These are phyloP conservation scores for Hypolimnas misippus DNA, from an alignment of 2,888 invertebrate genomes.

Conservation along the genomic window DNA sequence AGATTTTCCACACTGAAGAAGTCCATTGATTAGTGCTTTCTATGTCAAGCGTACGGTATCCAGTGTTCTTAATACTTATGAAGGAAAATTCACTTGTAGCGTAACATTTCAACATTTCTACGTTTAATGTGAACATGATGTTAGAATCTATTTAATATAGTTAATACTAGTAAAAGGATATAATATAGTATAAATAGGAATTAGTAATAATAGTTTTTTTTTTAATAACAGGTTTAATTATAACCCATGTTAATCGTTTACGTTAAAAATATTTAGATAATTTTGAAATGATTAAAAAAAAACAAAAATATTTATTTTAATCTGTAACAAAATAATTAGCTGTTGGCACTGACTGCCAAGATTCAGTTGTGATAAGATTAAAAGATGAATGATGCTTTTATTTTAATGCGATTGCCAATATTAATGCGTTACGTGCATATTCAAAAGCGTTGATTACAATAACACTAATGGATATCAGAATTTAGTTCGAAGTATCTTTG, in stretches of 20 bases:
- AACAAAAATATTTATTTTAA: not conserved
- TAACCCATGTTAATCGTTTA: no score
- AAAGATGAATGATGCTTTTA: slow-evolving; percentile 1
- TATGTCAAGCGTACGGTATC: not conserved
- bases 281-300: not conserved
- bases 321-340: slow-evolving; percentile 6
- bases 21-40: not conserved
- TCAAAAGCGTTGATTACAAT: slow-evolving; percentile 12
- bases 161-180: no score
- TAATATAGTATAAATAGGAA: no score
- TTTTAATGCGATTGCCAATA: slow-evolving; percentile 21
- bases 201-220: not conserved
- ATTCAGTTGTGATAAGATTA: not conserved
- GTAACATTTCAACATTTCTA: no score
- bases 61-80: not conserved
- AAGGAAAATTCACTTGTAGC: not conserved
- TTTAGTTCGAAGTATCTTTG: not conserved
- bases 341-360: slow-evolving; percentile 3
- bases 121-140: no score
- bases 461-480: slow-evolving; percentile 17
- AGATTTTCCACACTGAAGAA: not conserved
- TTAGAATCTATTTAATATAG: no score
- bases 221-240: no score
- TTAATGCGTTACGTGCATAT: slow-evolving; percentile 16
- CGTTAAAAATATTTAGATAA: not conserved